Conservation (phyloP, 2,888 invertebrate species). For the Coleophora flavipennella region DNA sequence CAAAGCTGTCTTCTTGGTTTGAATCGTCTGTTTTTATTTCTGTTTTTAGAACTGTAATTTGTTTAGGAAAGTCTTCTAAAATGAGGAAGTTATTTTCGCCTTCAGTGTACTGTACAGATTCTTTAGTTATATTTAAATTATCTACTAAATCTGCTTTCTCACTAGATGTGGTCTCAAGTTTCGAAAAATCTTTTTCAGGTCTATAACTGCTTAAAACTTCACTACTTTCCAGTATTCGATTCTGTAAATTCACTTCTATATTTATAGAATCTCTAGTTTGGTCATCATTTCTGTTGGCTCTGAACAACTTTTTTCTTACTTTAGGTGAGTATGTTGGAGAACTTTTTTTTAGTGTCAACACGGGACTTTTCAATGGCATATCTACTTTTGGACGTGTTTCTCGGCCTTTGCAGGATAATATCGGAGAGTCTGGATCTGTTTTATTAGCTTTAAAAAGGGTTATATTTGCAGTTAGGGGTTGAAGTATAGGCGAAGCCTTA, state of each 20-base stretch:
- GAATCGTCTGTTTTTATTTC: background rate
- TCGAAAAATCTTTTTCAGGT: too few relatives aligned
- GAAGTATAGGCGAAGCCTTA: constrained; percentile 28
- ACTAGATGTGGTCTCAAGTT: background rate
- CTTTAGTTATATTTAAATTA: background rate
- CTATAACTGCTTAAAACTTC: background rate
- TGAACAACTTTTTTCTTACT: constrained; percentile 38
- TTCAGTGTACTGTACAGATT: background rate
- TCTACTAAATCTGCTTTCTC: background rate
- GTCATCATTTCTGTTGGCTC: background rate
- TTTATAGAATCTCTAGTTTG: background rate
- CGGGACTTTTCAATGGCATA: constrained; percentile 33
- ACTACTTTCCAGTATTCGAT: background rate
- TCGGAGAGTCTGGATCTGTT: constrained; percentile 24
- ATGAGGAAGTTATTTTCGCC: background rate
- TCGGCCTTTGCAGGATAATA: constrained; percentile 18
- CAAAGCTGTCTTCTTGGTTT: constrained; percentile 5
- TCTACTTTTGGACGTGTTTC: constrained; percentile 5
- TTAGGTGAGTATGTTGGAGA: constrained; percentile 25
- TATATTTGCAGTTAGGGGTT: constrained; percentile 10
- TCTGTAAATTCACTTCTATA: background rate
- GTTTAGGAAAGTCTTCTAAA: background rate
- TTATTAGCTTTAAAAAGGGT: constrained; percentile 11
- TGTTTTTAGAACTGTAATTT: background rate
- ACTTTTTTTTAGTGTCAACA: constrained; percentile 27